Conservation (phyloP, 2,113 vertebrate genomes). For the Oophaga pumilio region DNA sequence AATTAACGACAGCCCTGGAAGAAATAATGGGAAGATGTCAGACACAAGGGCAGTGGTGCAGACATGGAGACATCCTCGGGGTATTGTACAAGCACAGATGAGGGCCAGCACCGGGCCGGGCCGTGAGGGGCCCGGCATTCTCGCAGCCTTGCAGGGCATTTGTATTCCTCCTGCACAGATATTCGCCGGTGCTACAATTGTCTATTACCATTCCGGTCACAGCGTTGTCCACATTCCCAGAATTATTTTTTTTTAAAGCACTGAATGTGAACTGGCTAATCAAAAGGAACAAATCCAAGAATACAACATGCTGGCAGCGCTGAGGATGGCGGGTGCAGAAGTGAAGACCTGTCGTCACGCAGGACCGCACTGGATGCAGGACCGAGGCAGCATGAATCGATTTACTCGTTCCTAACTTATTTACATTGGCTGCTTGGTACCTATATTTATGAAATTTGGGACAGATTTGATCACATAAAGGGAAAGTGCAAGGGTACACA, state of each 20-base stretch:
- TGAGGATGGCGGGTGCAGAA: too few relatives aligned
- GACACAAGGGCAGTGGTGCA: neutral
- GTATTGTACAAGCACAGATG: neutral
- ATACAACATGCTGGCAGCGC: too few relatives aligned
- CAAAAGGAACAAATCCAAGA: too few relatives aligned
- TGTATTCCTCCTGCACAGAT: slow-evolving; percentile 9
- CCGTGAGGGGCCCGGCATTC: neutral
- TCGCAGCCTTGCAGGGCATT: neutral
- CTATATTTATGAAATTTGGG: too few relatives aligned
- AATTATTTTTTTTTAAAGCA: neutral
- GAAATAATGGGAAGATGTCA: neutral
- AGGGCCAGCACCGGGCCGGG: neutral
- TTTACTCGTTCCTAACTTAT: too few relatives aligned
- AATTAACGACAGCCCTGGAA: neutral
- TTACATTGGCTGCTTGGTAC: too few relatives aligned
- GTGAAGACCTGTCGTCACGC: too few relatives aligned
- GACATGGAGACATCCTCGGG: neutral
- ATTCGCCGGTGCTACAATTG: neutral
- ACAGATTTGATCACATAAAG: too few relatives aligned
- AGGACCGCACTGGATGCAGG: too few relatives aligned
- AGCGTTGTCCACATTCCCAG: slow-evolving; percentile 1
- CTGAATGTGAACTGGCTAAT: neutral
- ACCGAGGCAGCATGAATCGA: too few relatives aligned
- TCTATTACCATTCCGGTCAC: slow-evolving; percentile 19
- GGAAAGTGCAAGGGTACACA: too few relatives aligned